These are phyloP conservation scores for Tridacna gigas DNA, from an alignment of 2,888 invertebrate genomes.

Conservation along the genomic window DNA sequence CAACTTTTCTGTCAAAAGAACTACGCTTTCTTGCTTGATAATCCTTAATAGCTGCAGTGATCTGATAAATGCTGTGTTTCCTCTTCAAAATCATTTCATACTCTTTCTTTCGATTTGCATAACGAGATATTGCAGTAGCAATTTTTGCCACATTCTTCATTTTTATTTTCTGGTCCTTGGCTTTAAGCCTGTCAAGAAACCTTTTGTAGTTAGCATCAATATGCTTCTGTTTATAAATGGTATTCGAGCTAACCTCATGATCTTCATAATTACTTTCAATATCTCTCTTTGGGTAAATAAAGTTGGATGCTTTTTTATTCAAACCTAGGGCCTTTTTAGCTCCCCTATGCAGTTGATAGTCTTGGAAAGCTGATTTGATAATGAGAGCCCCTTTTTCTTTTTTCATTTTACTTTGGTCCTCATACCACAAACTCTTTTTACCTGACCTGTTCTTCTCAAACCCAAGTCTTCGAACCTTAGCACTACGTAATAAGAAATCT, in stretches of 20 bases:
- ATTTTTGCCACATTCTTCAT: conserved; percentile 13
- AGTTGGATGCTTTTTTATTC: not conserved
- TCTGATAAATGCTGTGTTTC: not conserved
- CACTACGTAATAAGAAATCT: conserved; percentile 58
- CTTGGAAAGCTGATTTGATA: conserved; percentile 16
- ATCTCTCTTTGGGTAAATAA: not conserved
- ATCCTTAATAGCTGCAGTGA: not conserved
- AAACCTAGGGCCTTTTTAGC: not conserved
- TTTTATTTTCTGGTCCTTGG: not conserved
- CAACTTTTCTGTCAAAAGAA: not conserved
- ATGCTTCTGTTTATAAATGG: not conserved
- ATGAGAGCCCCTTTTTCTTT: not conserved
- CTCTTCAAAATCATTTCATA: not conserved
- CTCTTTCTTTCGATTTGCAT: conserved; percentile 7
- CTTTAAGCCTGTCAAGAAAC: not conserved
- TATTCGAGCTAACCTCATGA: not conserved
- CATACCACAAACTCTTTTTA: conserved; percentile 44
- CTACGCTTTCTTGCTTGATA: not conserved
- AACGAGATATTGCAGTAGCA: conserved; percentile 11
- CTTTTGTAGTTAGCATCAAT: conserved; percentile 9
- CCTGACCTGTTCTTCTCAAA: conserved; percentile 9
- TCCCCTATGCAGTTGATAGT: not conserved
- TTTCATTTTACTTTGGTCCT: not conserved
- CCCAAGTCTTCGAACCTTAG: conserved; percentile 55
- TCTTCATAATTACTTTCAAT: not conserved